phyloP scores from a whole-genome alignment of 2,888 invertebrate species.

The Gortyna flavago region DNA sequence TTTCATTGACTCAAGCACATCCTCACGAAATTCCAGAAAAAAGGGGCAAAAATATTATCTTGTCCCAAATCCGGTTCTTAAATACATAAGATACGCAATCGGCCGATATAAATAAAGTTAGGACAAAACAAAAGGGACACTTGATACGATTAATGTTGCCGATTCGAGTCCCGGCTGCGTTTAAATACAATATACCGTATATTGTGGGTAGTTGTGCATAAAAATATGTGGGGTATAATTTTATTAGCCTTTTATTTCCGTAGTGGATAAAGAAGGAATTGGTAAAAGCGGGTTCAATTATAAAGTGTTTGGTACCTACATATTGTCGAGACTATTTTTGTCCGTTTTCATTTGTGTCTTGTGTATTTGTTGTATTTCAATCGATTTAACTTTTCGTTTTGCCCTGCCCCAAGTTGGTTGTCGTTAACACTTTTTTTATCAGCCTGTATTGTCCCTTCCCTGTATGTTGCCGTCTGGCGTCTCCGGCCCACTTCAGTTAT shows the following conservation, averaged over 20 bases:
- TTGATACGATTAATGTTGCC: slow-evolving; percentile 78
- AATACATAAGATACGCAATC: slow-evolving; percentile 70
- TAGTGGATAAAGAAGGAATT: background rate
- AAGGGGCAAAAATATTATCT: slow-evolving; percentile 38
- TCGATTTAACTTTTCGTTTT: background rate
- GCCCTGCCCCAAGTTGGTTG: background rate
- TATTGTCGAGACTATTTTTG: background rate
- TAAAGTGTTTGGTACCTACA: background rate
- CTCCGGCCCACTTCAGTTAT: background rate
- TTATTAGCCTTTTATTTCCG: slow-evolving; percentile 39
- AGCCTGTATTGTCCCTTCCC: background rate
- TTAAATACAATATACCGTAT: slow-evolving; percentile 70
- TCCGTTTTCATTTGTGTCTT: background rate
- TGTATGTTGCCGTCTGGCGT: background rate
- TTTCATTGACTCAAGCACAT: slow-evolving; percentile 23
- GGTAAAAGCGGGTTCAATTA: background rate
- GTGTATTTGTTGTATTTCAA: background rate
- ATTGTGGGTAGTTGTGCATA: slow-evolving; percentile 55
- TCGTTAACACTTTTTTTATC: background rate
- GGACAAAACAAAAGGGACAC: slow-evolving; percentile 81
- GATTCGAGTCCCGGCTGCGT: slow-evolving; percentile 63
- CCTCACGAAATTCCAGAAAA: slow-evolving; percentile 18
- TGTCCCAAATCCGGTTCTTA: slow-evolving; percentile 69
- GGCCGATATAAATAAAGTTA: slow-evolving; percentile 80
- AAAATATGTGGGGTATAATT: slow-evolving; percentile 52